These are phyloP conservation scores for Stomatorhinus walkeri DNA, from an alignment of 2,797 vertebrate genomes.

Conservation along the genomic window DNA sequence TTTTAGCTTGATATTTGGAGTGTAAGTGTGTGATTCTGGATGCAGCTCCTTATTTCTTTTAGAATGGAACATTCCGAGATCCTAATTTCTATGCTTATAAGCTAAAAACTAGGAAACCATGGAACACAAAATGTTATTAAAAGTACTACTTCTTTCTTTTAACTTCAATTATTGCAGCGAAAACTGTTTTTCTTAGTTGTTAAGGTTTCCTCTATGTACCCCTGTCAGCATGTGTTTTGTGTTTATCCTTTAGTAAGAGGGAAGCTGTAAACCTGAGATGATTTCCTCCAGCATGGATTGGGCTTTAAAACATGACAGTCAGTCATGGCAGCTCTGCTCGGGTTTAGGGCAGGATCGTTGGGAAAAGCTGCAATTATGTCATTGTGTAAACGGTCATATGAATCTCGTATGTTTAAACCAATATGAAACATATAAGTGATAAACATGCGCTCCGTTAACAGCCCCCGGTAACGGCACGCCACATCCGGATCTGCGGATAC, in stretches of 20 bases:
- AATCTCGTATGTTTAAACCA: neutral
- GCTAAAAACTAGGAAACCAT: neutral
- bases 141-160: neutral
- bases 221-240: neutral
- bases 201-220: neutral
- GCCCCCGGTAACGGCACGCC: constrained; percentile 45
- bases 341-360: neutral
- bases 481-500: constrained; percentile 81
- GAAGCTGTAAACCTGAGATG: neutral
- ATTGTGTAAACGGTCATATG: neutral
- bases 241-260: neutral
- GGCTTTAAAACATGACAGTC: neutral
- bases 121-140: neutral
- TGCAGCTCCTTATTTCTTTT: neutral
- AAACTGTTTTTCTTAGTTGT: neutral
- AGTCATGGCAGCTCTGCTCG: neutral
- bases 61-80: neutral
- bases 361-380: neutral
- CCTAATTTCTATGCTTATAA: neutral
- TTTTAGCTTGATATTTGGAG: neutral
- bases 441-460: constrained; percentile 20
- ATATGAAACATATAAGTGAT: neutral
- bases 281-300: neutral
- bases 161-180: neutral
- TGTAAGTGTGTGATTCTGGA: neutral